phyloP scores from a whole-genome alignment of 2,797 vertebrate species.

The Vespertilio murinus region DNA sequence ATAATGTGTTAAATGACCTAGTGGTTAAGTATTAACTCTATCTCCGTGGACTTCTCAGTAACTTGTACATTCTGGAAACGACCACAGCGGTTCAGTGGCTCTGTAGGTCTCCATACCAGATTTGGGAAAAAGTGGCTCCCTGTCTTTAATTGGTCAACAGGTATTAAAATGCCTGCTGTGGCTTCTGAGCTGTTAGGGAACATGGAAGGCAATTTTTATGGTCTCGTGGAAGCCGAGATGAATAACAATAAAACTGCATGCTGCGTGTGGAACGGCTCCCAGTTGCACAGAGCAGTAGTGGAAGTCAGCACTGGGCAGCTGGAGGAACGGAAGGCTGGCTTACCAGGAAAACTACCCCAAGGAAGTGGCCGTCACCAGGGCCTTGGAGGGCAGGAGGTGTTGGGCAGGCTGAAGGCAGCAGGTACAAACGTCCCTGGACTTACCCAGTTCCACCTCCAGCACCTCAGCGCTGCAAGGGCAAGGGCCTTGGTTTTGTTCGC shows the following conservation, averaged over 20 bases:
- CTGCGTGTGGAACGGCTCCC: background rate
- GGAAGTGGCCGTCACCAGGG: background rate
- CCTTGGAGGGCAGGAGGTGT: background rate
- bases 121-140: background rate
- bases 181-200: background rate
- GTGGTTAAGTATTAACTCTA: slow-evolving; percentile 33
- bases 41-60: background rate
- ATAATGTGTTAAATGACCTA: slow-evolving; percentile 15
- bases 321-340: background rate
- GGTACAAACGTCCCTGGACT: background rate
- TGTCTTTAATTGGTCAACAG: background rate
- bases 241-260: background rate
- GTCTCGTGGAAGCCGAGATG: background rate
- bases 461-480: background rate
- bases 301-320: background rate
- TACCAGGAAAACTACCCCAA: background rate
- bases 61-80: background rate
- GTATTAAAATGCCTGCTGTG: background rate
- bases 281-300: background rate
- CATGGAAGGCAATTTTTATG: background rate
- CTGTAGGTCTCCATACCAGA: background rate
- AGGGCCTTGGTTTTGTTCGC: background rate
- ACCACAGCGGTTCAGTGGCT: background rate
- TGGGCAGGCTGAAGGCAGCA: background rate
- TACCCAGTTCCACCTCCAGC: background rate